Evolutionary conservation across 2,888 invertebrate genomes (phyloP).

Genomic region (Hirtodrosophila duncani): DNA sequence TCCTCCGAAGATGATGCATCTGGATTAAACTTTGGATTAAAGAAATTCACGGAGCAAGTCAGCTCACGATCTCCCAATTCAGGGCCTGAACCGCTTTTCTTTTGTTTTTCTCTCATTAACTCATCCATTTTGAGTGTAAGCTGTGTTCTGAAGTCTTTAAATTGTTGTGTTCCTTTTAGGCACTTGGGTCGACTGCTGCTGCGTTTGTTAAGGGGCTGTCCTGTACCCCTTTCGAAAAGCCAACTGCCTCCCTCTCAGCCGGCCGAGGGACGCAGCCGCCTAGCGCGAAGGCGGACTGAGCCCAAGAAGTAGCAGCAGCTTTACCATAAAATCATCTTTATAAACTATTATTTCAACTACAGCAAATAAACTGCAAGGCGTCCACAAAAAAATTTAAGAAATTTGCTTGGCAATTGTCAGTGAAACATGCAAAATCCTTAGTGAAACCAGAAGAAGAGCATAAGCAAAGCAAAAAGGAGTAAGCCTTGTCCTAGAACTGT

Average conservation of each 20-base stretch:
- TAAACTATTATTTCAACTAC: no score
- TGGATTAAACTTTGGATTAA: constrained; percentile 12
- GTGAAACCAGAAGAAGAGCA: constrained; percentile 9
- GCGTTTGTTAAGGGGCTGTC: no score
- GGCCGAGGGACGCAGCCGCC: no score
- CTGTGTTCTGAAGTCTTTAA: no score
- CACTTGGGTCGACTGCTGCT: no score
- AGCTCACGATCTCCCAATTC: constrained; percentile 6
- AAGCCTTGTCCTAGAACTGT: constrained; percentile 39
- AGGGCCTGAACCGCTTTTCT: not conserved
- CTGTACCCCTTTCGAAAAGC: no score
- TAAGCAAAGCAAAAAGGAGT: constrained; percentile 19
- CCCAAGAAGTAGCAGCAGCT: no score
- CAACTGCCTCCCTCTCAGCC: no score
- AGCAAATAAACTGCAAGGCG: constrained; percentile 27
- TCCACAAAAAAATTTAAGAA: constrained; percentile 27
- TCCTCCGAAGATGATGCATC: constrained; percentile 1
- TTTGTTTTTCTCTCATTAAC: constrained; percentile 16
- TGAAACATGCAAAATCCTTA: constrained; percentile 58
- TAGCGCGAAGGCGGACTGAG: no score
- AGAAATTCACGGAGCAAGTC: constrained; percentile 36
- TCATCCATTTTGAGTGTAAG: constrained; percentile 37
- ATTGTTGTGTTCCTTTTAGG: not conserved
- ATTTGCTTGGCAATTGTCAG: constrained; percentile 49
- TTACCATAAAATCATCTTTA: no score